phyloP scores from a whole-genome alignment of 2,888 invertebrate species.

The Octodonta nipae region DNA sequence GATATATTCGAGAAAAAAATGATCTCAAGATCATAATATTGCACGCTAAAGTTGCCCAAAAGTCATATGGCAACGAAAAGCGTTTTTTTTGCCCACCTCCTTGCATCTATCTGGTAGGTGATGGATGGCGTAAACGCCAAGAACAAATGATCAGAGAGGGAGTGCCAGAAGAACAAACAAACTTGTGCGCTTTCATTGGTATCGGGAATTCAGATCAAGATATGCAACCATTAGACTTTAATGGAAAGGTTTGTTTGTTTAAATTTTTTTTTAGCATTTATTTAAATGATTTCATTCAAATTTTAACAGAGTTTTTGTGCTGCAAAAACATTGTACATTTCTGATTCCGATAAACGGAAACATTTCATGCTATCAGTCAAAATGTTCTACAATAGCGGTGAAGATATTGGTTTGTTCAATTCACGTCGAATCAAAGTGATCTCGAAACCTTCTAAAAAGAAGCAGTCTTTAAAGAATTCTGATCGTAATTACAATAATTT shows the following conservation, averaged over 20 bases:
- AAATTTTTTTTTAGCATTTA: no score
- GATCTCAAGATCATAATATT: slow-evolving; percentile 94
- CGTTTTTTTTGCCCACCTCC: slow-evolving; percentile 99
- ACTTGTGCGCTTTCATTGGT: slow-evolving; percentile 95
- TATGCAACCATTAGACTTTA: slow-evolving; percentile 95
- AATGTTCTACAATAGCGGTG: slow-evolving; percentile 97
- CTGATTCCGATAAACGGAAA: slow-evolving; percentile 97
- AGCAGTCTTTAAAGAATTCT: slow-evolving; percentile 97
- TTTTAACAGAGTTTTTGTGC: slow-evolving; percentile 98
- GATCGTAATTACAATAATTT: no score
- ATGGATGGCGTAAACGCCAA: slow-evolving; percentile 91
- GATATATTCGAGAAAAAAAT: slow-evolving; percentile 83
- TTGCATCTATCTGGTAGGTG: slow-evolving; percentile 95
- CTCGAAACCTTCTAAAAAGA: slow-evolving; percentile 99
- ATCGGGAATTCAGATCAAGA: slow-evolving; percentile 97
- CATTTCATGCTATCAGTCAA: slow-evolving; percentile 98
- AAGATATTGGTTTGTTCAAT: slow-evolving; percentile 96
- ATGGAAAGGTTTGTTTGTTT: no score
- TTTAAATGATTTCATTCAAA: no score
- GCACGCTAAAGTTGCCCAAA: slow-evolving; percentile 99
- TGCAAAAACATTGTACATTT: slow-evolving; percentile 97
- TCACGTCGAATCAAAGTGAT: slow-evolving; percentile 99
- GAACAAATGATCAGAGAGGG: slow-evolving; percentile 86
- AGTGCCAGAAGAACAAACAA: slow-evolving; percentile 77
- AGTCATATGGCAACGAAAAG: slow-evolving; percentile 99